Base-by-base conservation (phyloP, 2,888 invertebrate genomes). In the Pheosia gnoma region DNA sequence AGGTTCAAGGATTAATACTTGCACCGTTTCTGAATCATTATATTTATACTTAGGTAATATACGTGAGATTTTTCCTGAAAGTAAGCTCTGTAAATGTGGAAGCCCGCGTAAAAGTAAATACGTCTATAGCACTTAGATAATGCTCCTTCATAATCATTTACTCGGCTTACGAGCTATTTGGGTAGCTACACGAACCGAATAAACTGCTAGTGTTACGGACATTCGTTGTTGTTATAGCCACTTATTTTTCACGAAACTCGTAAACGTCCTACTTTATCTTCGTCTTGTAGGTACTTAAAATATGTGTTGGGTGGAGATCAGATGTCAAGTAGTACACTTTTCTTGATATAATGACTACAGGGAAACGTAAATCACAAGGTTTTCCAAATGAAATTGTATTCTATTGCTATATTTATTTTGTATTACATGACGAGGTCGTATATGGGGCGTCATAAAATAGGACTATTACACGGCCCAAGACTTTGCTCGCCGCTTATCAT, bases 381-480 rank as follows among this genome's bases (percentile, higher is more conserved):
- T 75, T 74, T 67, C 58, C 63, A 76, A 78, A 72, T 67, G 70
- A 65, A 76, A 83, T 83, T 79, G 80, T 69, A 67, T 13, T 25
- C 6, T 25, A 25, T 51, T 25, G 51, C 51, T 6, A 51, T 25
- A 51, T 25, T 51, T 25, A 51, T 25, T 51, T 51, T 25, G 73
- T 76, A 47, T 47, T 47, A 76, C 79, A 75, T 74, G 69, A 70
- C 75, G 63, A 72, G 70, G 71, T 76, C 75, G 74, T 85, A 86
- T 86, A 81, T 75, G 74, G 68, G 65, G 76, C 78, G 84, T 77
- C 89, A 88, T 85, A 87, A 82, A 82, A 89, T 76, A 80, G 73
- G 80, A 77, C 84, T 81, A 88, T 87, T 87, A 84, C 78, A 77
- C 70, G 61, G 67, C 71, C 67, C 68, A 71, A 71, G 75, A 82